phyloP scores from a whole-genome alignment of 1,140 invertebrate species.

The Bombus pyrosoma region DNA sequence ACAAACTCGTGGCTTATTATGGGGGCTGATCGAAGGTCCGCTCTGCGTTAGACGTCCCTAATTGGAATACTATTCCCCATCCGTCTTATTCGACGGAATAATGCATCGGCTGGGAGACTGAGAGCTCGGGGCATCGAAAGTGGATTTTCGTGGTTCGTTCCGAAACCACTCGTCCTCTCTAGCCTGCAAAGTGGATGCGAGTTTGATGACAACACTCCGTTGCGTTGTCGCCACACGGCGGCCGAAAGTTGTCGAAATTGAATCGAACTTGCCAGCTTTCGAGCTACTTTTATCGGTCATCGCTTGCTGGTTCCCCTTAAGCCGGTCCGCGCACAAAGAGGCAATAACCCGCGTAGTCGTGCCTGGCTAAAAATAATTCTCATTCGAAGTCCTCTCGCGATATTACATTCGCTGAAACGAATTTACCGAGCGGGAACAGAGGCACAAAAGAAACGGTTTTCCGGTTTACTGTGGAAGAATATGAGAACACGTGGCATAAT shows the following conservation, averaged over 20 bases:
- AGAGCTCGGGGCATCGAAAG: constrained; percentile 24
- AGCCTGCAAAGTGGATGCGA: constrained; percentile 55
- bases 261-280: constrained; percentile 47
- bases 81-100: constrained; percentile 35
- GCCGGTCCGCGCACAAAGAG: neutral
- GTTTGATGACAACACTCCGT: constrained; percentile 47
- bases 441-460: neutral
- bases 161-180: constrained; percentile 37
- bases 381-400: neutral
- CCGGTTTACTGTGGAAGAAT: neutral
- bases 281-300: constrained; percentile 43
- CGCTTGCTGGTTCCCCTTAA: neutral
- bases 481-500: neutral
- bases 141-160: constrained; percentile 41
- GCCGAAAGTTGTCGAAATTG: constrained; percentile 55
- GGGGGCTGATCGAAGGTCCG: constrained; percentile 9
- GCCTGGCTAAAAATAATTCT: constrained; percentile 23
- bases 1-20: constrained; percentile 17
- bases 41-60: constrained; percentile 11
- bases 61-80: constrained; percentile 47
- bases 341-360: neutral
- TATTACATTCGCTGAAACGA: constrained; percentile 2
- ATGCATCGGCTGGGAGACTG: neutral
- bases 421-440: neutral
- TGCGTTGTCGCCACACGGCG: constrained; percentile 2